Percentiles rank a stretch among this genome's conserved stretches.
Conservation (phyloP, 1,140 invertebrate species). For the Tenebrio molitor region DNA sequence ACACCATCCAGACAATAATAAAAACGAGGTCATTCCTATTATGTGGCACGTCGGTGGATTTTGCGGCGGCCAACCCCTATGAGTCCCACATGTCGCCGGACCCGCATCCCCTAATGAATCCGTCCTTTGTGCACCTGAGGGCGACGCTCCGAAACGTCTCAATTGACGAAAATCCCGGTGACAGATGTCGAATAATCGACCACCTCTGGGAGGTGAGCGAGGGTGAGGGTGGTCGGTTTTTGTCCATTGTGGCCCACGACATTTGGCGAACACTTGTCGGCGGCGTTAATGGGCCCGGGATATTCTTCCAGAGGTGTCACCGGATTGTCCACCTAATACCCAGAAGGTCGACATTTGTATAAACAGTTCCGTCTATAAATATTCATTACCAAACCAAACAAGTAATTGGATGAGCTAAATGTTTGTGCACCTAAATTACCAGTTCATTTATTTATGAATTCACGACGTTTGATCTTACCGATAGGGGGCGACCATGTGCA, state of each 20-base stretch:
- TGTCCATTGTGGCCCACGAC: constrained; percentile 46
- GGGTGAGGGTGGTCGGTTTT: constrained; percentile 37
- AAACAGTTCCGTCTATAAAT: background rate
- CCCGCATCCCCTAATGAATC: constrained; percentile 21
- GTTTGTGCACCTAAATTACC: no score
- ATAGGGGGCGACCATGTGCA: no score
- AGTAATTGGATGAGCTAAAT: no score
- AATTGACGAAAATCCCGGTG: constrained; percentile 17
- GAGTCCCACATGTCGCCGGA: constrained; percentile 12
- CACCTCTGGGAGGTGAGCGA: constrained; percentile 55
- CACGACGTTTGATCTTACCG: no score
- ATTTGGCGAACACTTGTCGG: constrained; percentile 51
- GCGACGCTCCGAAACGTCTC: background rate
- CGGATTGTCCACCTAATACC: background rate
- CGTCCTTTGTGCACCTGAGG: constrained; percentile 26
- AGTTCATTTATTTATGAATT: no score
- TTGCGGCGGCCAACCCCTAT: constrained; percentile 29
- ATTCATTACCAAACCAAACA: no score
- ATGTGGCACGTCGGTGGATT: constrained; percentile 3
- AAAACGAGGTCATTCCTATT: constrained; percentile 28
- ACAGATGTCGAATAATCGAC: constrained; percentile 57
- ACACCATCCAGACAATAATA: constrained; percentile 11
- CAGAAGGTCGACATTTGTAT: background rate
- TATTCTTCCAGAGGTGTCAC: constrained; percentile 3
- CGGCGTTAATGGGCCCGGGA: background rate